Evolutionary conservation across 2,797 vertebrate genomes (phyloP).

Genomic region (Tympanoctomys barrerae): DNA sequence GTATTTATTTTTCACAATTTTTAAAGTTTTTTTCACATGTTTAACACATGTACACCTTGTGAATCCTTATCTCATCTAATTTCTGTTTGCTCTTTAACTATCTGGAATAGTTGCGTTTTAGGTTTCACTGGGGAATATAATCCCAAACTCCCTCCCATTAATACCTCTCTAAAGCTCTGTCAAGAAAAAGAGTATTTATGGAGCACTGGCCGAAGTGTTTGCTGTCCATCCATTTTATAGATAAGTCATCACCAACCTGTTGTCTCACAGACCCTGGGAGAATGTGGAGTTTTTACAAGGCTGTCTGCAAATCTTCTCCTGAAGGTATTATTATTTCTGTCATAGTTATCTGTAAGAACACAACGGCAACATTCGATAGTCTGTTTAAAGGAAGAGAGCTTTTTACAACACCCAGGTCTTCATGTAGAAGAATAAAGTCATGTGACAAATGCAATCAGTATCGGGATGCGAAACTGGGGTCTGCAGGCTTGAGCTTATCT

Average conservation of each 20-base stretch:
- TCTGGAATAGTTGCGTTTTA: not conserved
- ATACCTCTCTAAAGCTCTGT: not conserved
- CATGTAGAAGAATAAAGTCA: not conserved
- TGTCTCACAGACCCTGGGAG: conserved; percentile 13
- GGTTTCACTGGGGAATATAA: not conserved
- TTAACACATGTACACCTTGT: not conserved
- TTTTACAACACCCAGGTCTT: conserved; percentile 6
- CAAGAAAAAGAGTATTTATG: conserved; percentile 16
- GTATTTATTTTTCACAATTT: not conserved
- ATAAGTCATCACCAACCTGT: conserved; percentile 64
- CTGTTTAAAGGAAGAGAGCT: conserved; percentile 22
- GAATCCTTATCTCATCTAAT: not conserved
- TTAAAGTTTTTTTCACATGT: not conserved
- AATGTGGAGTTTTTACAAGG: not conserved
- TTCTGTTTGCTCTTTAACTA: not conserved
- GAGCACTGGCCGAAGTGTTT: not conserved
- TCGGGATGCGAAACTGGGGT: not conserved
- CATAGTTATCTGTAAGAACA: conserved; percentile 53
- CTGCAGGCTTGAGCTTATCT: not conserved
- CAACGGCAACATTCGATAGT: not conserved
- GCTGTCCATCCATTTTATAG: conserved; percentile 31
- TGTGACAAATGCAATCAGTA: not conserved
- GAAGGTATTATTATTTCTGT: conserved; percentile 34
- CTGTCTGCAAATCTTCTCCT: not conserved
- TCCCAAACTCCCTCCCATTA: not conserved